Conservation (phyloP, 2,888 invertebrate genomes). For the Meandrusa payeni region DNA sequence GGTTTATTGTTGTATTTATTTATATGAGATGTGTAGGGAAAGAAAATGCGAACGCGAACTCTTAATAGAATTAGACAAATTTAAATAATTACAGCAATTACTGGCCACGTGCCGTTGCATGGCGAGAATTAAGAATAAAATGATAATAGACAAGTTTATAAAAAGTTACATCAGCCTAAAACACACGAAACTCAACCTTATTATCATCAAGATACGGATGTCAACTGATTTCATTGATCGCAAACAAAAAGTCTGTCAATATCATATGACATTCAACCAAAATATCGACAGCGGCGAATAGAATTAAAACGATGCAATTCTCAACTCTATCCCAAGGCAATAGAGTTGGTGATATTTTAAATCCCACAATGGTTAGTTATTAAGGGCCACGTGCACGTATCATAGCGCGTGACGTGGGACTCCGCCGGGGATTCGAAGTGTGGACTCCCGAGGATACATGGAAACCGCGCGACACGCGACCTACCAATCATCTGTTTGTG, state of each 20-base stretch:
- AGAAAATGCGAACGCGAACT: constrained; percentile 16
- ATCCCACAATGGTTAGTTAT: neutral
- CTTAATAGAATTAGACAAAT: constrained; percentile 37
- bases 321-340: neutral
- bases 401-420: constrained; percentile 27
- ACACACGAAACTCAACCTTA: constrained; percentile 3
- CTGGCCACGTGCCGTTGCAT: constrained; percentile 36
- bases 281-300: neutral
- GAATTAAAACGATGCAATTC: neutral
- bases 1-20: too few relatives aligned
- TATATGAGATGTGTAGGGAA: constrained; percentile 23
- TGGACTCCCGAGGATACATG: constrained; percentile 36
- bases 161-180: neutral
- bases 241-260: neutral
- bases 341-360: neutral
- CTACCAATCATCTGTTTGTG: neutral
- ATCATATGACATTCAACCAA: neutral
- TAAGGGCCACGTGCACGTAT: constrained; percentile 30
- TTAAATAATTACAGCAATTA: constrained; percentile 38
- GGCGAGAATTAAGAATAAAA: too few relatives aligned
- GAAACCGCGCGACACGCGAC: constrained; percentile 36
- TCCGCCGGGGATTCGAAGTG: constrained; percentile 32
- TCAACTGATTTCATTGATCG: neutral
- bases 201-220: neutral
- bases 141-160: too few relatives aligned